Base-by-base conservation (phyloP, 2,888 invertebrate genomes). In the Napeogenes inachia region DNA sequence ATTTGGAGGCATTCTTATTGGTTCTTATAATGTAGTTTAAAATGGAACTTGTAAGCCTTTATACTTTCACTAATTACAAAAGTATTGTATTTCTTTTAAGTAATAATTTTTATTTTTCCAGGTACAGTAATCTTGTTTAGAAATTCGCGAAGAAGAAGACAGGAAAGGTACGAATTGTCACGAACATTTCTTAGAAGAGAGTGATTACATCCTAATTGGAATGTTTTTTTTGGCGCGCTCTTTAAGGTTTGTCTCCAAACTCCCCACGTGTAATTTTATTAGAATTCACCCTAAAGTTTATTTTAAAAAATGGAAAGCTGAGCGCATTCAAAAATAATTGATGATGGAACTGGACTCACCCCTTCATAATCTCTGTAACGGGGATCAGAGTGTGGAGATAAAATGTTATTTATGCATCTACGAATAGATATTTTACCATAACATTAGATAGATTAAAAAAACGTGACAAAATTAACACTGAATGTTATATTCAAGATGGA, bases 291-390 rank as follows among this genome's bases (percentile, higher is more conserved):
- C 72, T 73, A 73, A 71, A 77, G 85, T 86, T 86, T 88, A 87
- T 88, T 88, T 87, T 77, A 87, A 89, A 89, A 89, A 88, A 86
- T 84, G 85, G 82, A 84, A 84, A 85, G 82, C 81, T 68, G 78
- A 75, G 79, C 79, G 77, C 77, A 75, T 78, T 82, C 82, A 79
- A 82, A 81, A 80, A 88, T 89, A 87, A 89, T 88, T 88, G 86
- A 87, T 86, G 85, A 75, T 78, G 75, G 72, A 73, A 78, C 78
- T 73, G 80, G 81, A 81, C 78, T 78, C 85, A 80, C 79, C 82
- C 85, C 80, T 84, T 83, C 75, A 70, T 85, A 85, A 87, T 87
- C 85, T 75, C 77, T 74, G 80, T 79, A 68, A 68, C 68, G 64
- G 68, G 66, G 61, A 59, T 61, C 55, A 60, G 66, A 12, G 60